Conservation (phyloP, 1,140 invertebrate species). For the Venustaconcha ellipsiformis region DNA sequence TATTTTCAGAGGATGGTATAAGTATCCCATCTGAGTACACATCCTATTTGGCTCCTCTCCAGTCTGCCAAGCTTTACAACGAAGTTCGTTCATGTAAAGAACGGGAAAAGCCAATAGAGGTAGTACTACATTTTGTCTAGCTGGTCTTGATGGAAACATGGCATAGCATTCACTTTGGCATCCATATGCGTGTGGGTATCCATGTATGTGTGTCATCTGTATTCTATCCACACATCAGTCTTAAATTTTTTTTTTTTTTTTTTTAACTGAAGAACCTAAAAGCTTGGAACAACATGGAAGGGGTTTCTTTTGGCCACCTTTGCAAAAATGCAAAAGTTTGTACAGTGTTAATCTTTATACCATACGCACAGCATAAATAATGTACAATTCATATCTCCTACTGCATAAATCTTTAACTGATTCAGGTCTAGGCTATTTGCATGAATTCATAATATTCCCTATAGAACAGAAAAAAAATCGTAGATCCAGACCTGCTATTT, state of each 20-base stretch:
- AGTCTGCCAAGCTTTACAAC: conserved; percentile 81
- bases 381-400: too few relatives aligned
- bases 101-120: conserved; percentile 73
- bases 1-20: conserved; percentile 81
- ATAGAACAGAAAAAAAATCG: too few relatives aligned
- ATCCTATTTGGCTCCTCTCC: conserved; percentile 90
- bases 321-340: not conserved
- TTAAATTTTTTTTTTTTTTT: not conserved
- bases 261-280: not conserved
- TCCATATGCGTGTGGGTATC: not conserved
- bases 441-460: too few relatives aligned
- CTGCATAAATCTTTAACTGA: too few relatives aligned
- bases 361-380: too few relatives aligned
- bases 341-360: not conserved
- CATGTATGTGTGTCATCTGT: not conserved
- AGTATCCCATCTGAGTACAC: conserved; percentile 93
- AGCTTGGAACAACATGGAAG: not conserved
- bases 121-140: conserved; percentile 22
- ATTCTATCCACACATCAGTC: not conserved
- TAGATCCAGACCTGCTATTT: too few relatives aligned
- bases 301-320: not conserved
- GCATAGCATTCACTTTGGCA: not conserved
- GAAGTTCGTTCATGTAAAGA: conserved; percentile 76
- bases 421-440: too few relatives aligned
- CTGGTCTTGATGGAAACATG: not conserved